Percentiles rank a stretch among this genome's conserved stretches.
These are phyloP conservation scores for Marronus borbonicus DNA, from an alignment of 2,888 invertebrate species.

Conservation along the genomic window DNA sequence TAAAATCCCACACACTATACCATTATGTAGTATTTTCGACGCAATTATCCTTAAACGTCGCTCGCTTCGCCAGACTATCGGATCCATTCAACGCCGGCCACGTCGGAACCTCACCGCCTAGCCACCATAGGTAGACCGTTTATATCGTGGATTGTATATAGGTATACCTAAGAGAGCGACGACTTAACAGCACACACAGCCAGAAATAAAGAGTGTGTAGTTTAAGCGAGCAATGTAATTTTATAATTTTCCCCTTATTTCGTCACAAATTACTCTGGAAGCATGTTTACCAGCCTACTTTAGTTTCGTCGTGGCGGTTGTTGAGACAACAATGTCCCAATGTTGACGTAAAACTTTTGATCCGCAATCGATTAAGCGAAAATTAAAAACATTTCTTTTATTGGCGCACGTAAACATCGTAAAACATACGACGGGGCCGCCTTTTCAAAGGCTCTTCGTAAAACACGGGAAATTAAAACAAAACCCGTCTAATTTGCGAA, in stretches of 20 bases:
- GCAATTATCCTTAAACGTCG: conserved; percentile 45
- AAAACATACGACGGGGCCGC: neutral
- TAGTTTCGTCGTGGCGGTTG: conserved; percentile 69
- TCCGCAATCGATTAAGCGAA: conserved; percentile 18
- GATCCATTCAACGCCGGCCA: conserved; percentile 41
- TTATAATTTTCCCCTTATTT: conserved; percentile 73
- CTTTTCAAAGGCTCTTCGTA: neutral
- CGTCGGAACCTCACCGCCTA: conserved; percentile 25
- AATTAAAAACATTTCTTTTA: neutral
- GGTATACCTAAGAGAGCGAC: conserved; percentile 34
- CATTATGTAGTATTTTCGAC: conserved; percentile 46
- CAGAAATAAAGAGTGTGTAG: conserved; percentile 68
- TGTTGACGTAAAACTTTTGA: conserved; percentile 7
- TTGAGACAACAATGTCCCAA: conserved; percentile 64
- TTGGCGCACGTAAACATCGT: neutral
- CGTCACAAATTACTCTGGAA: conserved; percentile 72
- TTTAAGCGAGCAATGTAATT: conserved; percentile 72
- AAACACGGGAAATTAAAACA: conserved; percentile 2
- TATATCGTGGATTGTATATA: conserved; percentile 3
- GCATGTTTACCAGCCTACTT: conserved; percentile 70
- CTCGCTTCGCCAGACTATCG: conserved; percentile 2
- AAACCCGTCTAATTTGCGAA: neutral
- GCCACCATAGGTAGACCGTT: conserved; percentile 13
- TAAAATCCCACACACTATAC: conserved; percentile 50
- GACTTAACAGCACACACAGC: conserved; percentile 63